Percentiles rank a stretch among this genome's conserved stretches.
These are phyloP conservation scores for Drosophila ambigua DNA, from an alignment of 1,140 invertebrate genomes.

Conservation along the genomic window DNA sequence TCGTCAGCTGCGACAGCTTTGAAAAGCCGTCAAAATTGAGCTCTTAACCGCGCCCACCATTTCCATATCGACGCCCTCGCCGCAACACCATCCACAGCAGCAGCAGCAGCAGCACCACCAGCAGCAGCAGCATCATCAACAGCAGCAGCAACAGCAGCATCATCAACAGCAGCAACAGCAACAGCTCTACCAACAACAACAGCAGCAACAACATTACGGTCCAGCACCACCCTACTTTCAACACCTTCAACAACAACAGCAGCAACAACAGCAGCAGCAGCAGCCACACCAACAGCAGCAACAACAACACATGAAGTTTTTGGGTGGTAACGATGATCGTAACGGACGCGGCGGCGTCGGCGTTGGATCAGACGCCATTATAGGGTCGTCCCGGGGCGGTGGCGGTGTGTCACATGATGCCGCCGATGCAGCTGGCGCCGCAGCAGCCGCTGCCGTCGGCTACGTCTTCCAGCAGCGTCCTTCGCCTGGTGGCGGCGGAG, in stretches of 20 bases:
- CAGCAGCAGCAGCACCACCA: constrained; percentile 15
- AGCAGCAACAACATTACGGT: constrained; percentile 57
- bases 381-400: constrained; percentile 45
- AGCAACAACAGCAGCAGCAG: constrained; percentile 22
- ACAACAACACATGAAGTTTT: constrained; percentile 83
- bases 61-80: constrained; percentile 75
- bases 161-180: constrained; percentile 30
- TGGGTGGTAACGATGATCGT: constrained; percentile 81
- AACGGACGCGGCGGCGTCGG: constrained; percentile 78
- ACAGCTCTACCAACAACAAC: constrained; percentile 30
- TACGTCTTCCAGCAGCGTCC: constrained; percentile 81
- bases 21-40: constrained; percentile 83
- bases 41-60: constrained; percentile 81
- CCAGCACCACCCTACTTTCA: constrained; percentile 51
- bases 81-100: constrained; percentile 28
- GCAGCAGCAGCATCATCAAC: constrained; percentile 25
- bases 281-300: constrained; percentile 36
- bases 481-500: constrained; percentile 57
- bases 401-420: constrained; percentile 61
- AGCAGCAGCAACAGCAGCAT: constrained; percentile 27
- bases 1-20: constrained; percentile 63
- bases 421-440: constrained; percentile 67
- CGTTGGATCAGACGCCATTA: constrained; percentile 59
- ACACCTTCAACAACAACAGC: constrained; percentile 43
- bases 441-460: constrained; percentile 74